Evolutionary conservation across 2,888 invertebrate species (phyloP), one percentile per base, ranked within the genome.

Genomic region (Calameuta idolon): DNA sequence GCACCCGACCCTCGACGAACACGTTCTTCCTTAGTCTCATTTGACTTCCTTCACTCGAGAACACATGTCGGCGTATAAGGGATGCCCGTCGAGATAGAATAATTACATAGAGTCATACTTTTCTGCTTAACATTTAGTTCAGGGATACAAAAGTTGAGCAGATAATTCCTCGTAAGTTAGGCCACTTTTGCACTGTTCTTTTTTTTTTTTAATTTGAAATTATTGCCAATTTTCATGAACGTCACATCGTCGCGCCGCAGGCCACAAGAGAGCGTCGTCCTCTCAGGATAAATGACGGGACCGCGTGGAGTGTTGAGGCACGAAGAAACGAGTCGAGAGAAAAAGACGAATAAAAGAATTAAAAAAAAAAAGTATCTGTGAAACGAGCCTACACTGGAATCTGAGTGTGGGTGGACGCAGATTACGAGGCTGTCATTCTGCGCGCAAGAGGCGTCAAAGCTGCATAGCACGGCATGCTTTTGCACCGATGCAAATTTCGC

Each of bases 201-300:
- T 31, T 34, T 11, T 34, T 11, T n/a, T 74, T 15, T 74, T 15
- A 2, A 0, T 35, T 34, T 74, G 34, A 74, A 74, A 74, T 74
- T 74, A 74, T 34, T 35, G 74, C 74, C 35, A 34, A 31, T 33
- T 74, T 74, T 74, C 23, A 74, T 11, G 74, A 74, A 35, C 74
- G 34, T 37, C 74, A 11, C 74, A 34, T 74, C n/a, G 23, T 15
- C n/a, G 55, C 23, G 55, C 34, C n/a, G 37, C 23, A 12, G 74
- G 35, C 33, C 23, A 35, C 71, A 11, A 34, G 71, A 34, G 71
- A 34, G 2, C 71, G 71, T 31, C 55, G 23, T 79, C 80, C 78
- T 76, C 71, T 55, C 79, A 76, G 82, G 83, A 87, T 85, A 87
- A 85, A 86, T 85, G 87, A 85, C 83, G 84, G 81, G 82, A 81